Base-by-base conservation (phyloP, 1,140 invertebrate genomes). In the Anastatus disparis region DNA sequence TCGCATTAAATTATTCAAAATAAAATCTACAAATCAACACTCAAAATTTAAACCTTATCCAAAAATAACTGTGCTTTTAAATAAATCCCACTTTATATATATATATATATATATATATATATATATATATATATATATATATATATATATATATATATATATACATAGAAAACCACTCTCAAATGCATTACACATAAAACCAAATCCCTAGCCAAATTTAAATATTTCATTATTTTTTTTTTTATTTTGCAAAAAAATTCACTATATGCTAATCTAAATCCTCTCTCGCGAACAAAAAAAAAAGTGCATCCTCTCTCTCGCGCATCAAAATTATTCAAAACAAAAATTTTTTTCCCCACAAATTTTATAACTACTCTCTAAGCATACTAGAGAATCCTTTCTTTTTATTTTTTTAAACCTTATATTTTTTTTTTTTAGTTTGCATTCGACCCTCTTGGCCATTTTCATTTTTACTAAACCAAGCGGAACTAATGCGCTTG, bases 401-500 rank as follows among this genome's bases (percentile, higher is more conserved):
- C n/a, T n/a, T n/a, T n/a, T n/a, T n/a, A n/a, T n/a, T n/a, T n/a
- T n/a, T n/a, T n/a, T n/a, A n/a, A n/a, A n/a, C n/a, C n/a, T n/a
- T n/a, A n/a, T n/a, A n/a, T n/a, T n/a, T n/a, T n/a, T n/a, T n/a
- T n/a, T n/a, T n/a, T n/a, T n/a, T n/a, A n/a, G n/a, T n/a, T n/a
- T n/a, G n/a, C n/a, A n/a, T n/a, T n/a, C n/a, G n/a, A n/a, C n/a
- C n/a, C n/a, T n/a, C n/a, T n/a, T n/a, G n/a, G 38, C 9, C n/a
- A 17, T 42, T 55, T 44, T 66, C 35, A 31, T 66, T 66, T 66
- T 40, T 56, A 55, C 58, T 66, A 71, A 70, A 38, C 48, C 64
- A 31, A 27, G 48, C 69, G 64, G 71, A 73, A 75, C 74, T 76
- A 74, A 74, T 61, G 68, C 53, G 65, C 65, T 63, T 55, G 31